These are phyloP conservation scores for Butorides virescens DNA, from an alignment of 2,113 vertebrate genomes.

Conservation along the genomic window DNA sequence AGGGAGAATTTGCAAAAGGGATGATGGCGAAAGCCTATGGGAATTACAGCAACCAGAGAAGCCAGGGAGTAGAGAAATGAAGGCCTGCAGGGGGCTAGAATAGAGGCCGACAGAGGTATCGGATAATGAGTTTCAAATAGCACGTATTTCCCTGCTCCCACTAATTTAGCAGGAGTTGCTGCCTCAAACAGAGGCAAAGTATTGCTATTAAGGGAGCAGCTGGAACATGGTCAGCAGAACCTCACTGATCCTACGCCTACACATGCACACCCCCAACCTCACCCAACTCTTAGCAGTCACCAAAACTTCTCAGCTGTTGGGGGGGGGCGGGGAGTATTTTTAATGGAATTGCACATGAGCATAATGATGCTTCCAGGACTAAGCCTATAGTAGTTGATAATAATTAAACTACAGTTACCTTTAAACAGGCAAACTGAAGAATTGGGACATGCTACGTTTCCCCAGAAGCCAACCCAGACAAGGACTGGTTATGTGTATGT, in stretches of 20 bases:
- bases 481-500: background rate
- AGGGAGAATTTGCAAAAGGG: background rate
- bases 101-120: background rate
- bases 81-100: background rate
- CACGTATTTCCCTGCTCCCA: background rate
- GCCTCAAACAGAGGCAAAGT: background rate
- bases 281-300: background rate
- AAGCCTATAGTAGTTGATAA: background rate
- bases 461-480: background rate
- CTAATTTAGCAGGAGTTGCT: background rate
- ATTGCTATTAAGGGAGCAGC: background rate
- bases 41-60: background rate
- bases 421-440: background rate
- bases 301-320: background rate
- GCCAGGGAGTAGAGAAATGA: background rate
- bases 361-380: background rate
- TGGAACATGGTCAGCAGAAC: background rate
- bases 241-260: background rate
- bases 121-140: background rate
- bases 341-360: background rate
- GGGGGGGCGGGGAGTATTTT: background rate
- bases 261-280: background rate
- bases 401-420: background rate
- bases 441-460: background rate
- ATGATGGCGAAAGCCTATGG: background rate